phyloP scores from a whole-genome alignment of 1,140 invertebrate genomes.

The Saccostrea echinata region DNA sequence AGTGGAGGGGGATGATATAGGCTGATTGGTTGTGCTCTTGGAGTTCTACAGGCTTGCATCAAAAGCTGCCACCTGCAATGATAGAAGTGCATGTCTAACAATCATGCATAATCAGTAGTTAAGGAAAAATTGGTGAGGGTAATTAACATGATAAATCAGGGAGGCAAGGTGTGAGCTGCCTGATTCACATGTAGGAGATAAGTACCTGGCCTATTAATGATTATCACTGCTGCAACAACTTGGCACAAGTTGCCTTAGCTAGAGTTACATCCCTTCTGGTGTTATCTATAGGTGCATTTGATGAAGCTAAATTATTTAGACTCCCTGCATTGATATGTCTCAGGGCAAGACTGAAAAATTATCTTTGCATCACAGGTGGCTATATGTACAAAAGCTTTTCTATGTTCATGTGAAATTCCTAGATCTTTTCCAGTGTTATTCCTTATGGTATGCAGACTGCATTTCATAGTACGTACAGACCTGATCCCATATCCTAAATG shows the following conservation, averaged over 20 bases:
- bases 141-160: background rate
- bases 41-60: background rate
- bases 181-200: background rate
- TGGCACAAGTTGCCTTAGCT: background rate
- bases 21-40: background rate
- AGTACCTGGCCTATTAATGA: background rate
- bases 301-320: slow-evolving; percentile 15
- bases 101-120: background rate
- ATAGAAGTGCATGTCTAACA: background rate
- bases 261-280: slow-evolving; percentile 11
- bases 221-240: background rate
- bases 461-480: background rate
- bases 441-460: background rate
- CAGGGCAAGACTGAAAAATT: background rate
- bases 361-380: slow-evolving; percentile 18
- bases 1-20: background rate
- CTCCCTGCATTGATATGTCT: background rate
- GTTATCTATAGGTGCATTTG: background rate
- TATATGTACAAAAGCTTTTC: background rate
- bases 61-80: background rate
- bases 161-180: background rate
- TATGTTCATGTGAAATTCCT: background rate
- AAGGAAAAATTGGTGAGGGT: background rate
- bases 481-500: background rate
- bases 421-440: background rate